phyloP scores from a whole-genome alignment of 2,888 invertebrate species.

The Zootermopsis nevadensis region DNA sequence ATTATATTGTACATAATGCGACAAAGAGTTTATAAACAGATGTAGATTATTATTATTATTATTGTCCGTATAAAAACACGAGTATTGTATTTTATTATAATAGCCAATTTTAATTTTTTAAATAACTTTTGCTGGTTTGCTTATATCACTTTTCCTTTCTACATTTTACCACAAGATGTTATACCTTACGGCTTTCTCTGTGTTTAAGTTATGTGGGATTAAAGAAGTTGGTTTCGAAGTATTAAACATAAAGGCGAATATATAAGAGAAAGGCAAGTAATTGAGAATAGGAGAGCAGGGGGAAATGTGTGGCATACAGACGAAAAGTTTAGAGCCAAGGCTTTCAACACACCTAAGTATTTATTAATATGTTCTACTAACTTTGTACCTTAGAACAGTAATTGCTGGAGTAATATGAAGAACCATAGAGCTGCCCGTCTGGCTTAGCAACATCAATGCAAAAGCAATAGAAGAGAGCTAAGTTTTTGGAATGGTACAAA shows the following conservation, averaged over 20 bases:
- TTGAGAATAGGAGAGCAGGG: conserved; percentile 28
- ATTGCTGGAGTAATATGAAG: conserved; percentile 19
- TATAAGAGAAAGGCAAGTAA: conserved; percentile 8
- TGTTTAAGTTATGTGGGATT: conserved; percentile 47
- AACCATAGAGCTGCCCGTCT: not conserved
- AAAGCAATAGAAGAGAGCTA: not conserved
- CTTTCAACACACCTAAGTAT: conserved; percentile 37
- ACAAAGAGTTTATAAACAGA: too few species aligned
- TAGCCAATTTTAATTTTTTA: too few species aligned
- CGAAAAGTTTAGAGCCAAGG: conserved; percentile 21
- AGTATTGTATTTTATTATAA: too few species aligned
- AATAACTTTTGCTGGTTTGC: not conserved
- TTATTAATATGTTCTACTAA: conserved; percentile 37
- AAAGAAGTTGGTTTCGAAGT: conserved; percentile 46
- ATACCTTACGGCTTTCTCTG: conserved; percentile 48
- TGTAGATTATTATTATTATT: too few species aligned
- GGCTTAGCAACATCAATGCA: not conserved
- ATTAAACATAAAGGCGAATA: conserved; percentile 31
- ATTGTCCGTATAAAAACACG: too few species aligned
- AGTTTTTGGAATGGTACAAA: not conserved
- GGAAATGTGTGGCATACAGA: not conserved
- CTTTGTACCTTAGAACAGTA: conserved; percentile 21
- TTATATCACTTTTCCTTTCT: not conserved
- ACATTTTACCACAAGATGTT: conserved; percentile 12
- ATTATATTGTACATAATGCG: too few species aligned